Conservation (phyloP, 2,113 vertebrate species). For the Halcyon senegalensis region DNA sequence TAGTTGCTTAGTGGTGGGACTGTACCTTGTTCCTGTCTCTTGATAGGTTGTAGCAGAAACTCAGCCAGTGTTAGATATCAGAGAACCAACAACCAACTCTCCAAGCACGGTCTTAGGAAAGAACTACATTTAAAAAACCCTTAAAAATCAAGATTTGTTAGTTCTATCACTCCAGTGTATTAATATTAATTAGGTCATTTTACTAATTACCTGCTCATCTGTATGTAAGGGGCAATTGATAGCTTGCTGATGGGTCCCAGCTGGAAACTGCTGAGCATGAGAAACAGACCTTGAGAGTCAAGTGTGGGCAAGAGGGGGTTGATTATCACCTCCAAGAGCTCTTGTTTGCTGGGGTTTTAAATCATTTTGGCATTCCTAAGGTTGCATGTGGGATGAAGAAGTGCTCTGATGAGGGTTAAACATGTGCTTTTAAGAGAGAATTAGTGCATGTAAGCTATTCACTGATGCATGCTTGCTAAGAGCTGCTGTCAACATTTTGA, state of each 20-base stretch:
- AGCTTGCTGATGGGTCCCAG: conserved; percentile 44
- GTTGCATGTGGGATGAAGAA: background rate
- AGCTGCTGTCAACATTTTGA: conserved; percentile 44
- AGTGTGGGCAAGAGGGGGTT: background rate
- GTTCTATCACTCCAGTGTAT: background rate
- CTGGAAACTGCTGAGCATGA: conserved; percentile 2
- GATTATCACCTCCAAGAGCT: conserved; percentile 31
- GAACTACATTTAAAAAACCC: background rate
- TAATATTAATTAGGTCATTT: conserved; percentile 62
- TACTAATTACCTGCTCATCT: conserved; percentile 46
- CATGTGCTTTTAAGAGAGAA: background rate
- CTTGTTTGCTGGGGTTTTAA: conserved; percentile 21
- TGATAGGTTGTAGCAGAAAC: background rate
- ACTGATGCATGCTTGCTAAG: background rate
- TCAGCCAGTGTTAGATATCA: background rate
- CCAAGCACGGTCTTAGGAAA: background rate
- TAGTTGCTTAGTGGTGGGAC: background rate
- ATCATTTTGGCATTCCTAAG: conserved; percentile 13
- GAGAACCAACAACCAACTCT: background rate
- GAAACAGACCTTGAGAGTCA: conserved; percentile 37
- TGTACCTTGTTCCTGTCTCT: background rate
- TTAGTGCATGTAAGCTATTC: conserved; percentile 4
- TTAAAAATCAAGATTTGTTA: conserved; percentile 14
- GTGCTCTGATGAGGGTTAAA: conserved; percentile 31
- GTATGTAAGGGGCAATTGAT: conserved; percentile 6